phyloP scores from a whole-genome alignment of 2,888 invertebrate species.

The Tipula vernalis region DNA sequence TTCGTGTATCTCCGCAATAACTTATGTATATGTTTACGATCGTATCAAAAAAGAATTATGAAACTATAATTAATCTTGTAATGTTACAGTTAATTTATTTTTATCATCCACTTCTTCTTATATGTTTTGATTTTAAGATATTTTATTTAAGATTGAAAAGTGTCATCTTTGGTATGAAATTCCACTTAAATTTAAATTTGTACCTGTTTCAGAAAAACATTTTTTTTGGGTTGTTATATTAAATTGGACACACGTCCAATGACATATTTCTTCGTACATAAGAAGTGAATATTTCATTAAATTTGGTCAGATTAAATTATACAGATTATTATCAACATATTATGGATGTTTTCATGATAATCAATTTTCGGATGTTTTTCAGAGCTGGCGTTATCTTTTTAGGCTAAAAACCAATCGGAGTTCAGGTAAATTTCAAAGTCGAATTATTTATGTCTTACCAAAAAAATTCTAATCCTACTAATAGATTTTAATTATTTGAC shows the following conservation, averaged over 20 bases:
- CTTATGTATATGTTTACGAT: neutral
- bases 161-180: neutral
- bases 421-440: too few relatives aligned
- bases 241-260: neutral
- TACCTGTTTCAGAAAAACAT: neutral
- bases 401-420: too few relatives aligned
- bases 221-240: neutral
- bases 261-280: neutral
- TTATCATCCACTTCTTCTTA: neutral
- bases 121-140: neutral
- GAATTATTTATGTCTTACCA: too few relatives aligned
- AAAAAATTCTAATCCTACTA: too few relatives aligned
- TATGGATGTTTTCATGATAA: too few relatives aligned
- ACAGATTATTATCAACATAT: neutral
- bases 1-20: neutral
- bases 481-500: too few relatives aligned
- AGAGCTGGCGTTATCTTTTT: too few relatives aligned
- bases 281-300: neutral
- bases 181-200: neutral
- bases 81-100: neutral
- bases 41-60: neutral
- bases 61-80: neutral
- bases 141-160: neutral
- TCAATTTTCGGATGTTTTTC: too few relatives aligned
- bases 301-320: neutral